Base-by-base conservation (phyloP, 23 tunicate genomes). In the Pegea sp. region DNA sequence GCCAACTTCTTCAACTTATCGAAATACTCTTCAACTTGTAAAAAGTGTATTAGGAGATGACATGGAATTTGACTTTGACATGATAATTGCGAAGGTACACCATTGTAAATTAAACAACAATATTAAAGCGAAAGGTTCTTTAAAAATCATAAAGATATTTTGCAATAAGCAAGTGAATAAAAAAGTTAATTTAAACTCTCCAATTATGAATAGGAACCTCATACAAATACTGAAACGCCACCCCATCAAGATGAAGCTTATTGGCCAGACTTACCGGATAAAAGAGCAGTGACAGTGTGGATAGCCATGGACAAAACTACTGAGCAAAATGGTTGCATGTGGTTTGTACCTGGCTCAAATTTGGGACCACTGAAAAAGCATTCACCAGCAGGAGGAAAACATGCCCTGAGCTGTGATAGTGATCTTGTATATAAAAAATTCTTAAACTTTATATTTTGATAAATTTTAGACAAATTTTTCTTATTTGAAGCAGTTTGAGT, bases 211-310 rank as follows among this genome's bases (percentile, higher is more conserved):
- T 26, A 76, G 88, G 88, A 69, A 2, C 69, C 88, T 20, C 68
- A 53, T 34, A 76, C 88, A 24, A 65, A 76, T 26, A 76, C 88
- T 18, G 64, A 28, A 7, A 68, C 69, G 28, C 88, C 88, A 28
- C 29, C 50, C 65, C 88, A 76, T 65, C 88, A 76, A 48, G 88
- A 76, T 50, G 75, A 76, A 48, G 46, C 69, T 2, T 76, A 76
- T 46, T 76, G 75, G 88, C 69, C 61, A 1, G 69, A 76, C 49
- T 44, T 76, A 56, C 88, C 88, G 0, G 75, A 76, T 30, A 76
- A 76, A 54, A 75, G 88, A 24, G 75, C 75, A 11, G 69, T 68
- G 21, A 48, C 88, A 25, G 49, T 76, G 1, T 76, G 88, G 75
- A 52, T 76, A 3, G 72, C 88, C 8, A 33, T 76, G 43, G 88